Base-by-base conservation (phyloP, 2,888 invertebrate genomes). In the Neoascia interrupta region DNA sequence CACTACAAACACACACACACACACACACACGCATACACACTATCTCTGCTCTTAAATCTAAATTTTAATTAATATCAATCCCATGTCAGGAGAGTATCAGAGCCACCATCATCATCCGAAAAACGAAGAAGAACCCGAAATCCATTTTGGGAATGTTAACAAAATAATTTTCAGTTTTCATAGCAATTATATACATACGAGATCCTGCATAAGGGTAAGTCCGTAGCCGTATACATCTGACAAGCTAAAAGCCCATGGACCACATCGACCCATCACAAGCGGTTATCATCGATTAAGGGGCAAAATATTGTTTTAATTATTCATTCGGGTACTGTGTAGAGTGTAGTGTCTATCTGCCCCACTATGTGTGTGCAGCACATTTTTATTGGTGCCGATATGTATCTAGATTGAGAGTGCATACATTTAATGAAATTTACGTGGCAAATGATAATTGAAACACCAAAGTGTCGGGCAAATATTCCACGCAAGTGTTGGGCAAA, bases 391-490 rank as follows among this genome's bases (percentile, higher is more conserved):
- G 16, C 1, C 19, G 16, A 61, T 31, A 21, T 34, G 31, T 13
- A 63, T 58, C 49, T n/a, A 31, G 51, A 21, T 34, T 51, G 41
- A 28, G 34, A 76, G 28, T 51, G 72, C 49, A 61, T 54, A 31
- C 47, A 43, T 66, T 70, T 23, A 51, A 66, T 61, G 28, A 66
- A 79, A 66, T 79, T 31, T 56, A 61, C 72, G 43, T 45, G 53
- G 43, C 54, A 11, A 79, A 68, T 61, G 73, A 73, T 79, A 73
- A 79, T 73, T 79, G 72, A 79, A 68, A 79, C 72, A 51, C 61
- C 51, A 66, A 72, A 60, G 66, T 79, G 64, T 76, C 64, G 75
- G 43, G 19, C 58, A 76, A 70, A 76, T 43, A 70, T 15, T 72
- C 37, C 37, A 19, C n/a, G n/a, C n/a, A 69, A 63, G 64, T 76